phyloP scores from a whole-genome alignment of 2,797 vertebrate genomes.

The Cossypha niveicapilla region DNA sequence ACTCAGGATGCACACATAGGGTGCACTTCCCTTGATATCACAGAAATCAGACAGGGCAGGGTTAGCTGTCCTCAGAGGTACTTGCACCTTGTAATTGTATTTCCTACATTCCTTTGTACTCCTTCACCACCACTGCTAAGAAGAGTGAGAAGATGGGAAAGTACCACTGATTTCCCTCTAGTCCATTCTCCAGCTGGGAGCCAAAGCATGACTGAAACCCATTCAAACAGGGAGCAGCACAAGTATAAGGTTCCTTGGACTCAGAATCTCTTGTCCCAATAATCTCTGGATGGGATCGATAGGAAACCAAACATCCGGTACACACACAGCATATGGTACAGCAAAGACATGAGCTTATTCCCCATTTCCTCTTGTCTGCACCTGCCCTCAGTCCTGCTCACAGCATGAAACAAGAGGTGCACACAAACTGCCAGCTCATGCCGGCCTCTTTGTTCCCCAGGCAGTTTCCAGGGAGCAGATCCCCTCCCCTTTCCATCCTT shows the following conservation, averaged over 20 bases:
- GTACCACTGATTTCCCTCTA: background rate
- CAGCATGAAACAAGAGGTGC: background rate
- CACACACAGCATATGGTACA: accelerated
- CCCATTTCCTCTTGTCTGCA: background rate
- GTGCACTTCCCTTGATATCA: background rate
- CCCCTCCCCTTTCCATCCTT: background rate
- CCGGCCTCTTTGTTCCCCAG: accelerated
- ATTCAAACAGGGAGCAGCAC: background rate
- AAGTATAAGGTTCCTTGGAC: background rate
- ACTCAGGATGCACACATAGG: background rate
- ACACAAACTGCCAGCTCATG: constrained; percentile 29
- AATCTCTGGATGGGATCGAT: accelerated
- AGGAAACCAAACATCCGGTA: constrained; percentile 39
- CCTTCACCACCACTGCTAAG: background rate
- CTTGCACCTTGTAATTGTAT: background rate
- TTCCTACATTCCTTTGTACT: background rate
- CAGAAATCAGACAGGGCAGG: background rate
- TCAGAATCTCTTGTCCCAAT: background rate
- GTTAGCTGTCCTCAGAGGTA: background rate
- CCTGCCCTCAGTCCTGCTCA: background rate
- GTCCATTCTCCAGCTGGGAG: background rate
- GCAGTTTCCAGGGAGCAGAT: accelerated
- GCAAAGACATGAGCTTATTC: background rate
- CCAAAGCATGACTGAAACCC: background rate
- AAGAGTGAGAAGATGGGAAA: background rate